Percentiles rank a stretch among this genome's conserved stretches.
These are phyloP conservation scores for Tretioscincus oriximinensis DNA, from an alignment of 2,113 vertebrate genomes.

Conservation along the genomic window DNA sequence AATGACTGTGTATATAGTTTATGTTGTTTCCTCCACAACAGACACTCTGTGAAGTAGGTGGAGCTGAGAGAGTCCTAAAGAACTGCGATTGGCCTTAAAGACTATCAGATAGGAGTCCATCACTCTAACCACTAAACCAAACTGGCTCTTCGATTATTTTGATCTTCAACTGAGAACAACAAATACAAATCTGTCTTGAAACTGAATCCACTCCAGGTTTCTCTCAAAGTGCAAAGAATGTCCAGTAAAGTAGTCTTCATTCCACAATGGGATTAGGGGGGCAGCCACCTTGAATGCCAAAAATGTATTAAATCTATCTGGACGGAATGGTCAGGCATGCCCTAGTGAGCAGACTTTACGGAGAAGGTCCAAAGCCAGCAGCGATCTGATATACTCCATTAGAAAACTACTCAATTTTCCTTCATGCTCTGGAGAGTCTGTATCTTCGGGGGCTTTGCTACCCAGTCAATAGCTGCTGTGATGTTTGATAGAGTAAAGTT, in stretches of 20 bases:
- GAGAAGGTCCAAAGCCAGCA: conserved; percentile 56
- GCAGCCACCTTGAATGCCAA: conserved; percentile 48
- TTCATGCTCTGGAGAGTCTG: conserved; percentile 59
- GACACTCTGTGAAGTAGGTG: too few relatives aligned
- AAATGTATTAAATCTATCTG: conserved; percentile 47
- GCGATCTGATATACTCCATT: conserved; percentile 53
- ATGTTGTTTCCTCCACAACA: too few relatives aligned
- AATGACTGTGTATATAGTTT: too few relatives aligned
- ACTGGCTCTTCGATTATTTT: conserved; percentile 36
- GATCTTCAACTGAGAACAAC: conserved; percentile 54
- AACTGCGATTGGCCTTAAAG: too few relatives aligned
- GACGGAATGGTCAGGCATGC: conserved; percentile 58
- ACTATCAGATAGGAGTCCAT: too few relatives aligned
- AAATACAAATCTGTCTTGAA: conserved; percentile 61
- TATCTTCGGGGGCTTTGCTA: conserved; percentile 47
- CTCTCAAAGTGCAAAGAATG: conserved; percentile 62
- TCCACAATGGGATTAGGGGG: conserved; percentile 56
- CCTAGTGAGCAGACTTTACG: conserved; percentile 57
- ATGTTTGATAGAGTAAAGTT: conserved; percentile 43
- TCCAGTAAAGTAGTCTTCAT: conserved; percentile 51
- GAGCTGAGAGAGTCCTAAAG: too few relatives aligned
- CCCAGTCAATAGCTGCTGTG: conserved; percentile 36
- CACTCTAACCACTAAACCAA: too few relatives aligned
- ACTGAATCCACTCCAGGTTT: conserved; percentile 49
- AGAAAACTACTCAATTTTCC: conserved; percentile 55